Conservation (phyloP, 1,140 invertebrate species). For the Orius laevigatus region DNA sequence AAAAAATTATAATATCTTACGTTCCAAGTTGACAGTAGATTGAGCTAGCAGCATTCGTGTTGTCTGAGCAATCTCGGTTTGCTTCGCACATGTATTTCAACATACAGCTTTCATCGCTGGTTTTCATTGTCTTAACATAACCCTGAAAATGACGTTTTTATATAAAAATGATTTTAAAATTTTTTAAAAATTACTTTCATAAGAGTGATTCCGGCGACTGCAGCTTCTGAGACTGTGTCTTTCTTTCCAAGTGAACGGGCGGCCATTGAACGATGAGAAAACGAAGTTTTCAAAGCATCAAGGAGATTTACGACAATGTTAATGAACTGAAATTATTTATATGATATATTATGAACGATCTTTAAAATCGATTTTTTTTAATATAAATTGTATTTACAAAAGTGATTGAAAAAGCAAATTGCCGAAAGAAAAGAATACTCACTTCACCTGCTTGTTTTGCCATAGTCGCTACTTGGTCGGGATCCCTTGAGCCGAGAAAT, state of each 20-base stretch:
- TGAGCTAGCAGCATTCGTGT: constrained; percentile 59
- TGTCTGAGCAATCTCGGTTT: constrained; percentile 67
- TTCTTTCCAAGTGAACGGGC: constrained; percentile 67
- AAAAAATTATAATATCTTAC: constrained; percentile 40
- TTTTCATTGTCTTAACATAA: constrained; percentile 66
- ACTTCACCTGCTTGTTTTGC: constrained; percentile 87
- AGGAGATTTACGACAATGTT: constrained; percentile 77
- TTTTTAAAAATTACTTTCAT: constrained; percentile 41
- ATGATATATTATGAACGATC: background rate
- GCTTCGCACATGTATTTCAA: constrained; percentile 75
- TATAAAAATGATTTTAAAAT: background rate
- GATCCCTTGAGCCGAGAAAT: constrained; percentile 73
- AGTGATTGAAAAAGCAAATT: background rate
- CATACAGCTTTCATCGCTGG: constrained; percentile 60
- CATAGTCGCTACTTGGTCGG: constrained; percentile 73
- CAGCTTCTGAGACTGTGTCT: constrained; percentile 70
- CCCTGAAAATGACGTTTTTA: constrained; percentile 32
- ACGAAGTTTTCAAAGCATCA: constrained; percentile 77
- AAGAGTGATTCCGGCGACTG: constrained; percentile 67
- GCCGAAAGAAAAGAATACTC: constrained; percentile 37
- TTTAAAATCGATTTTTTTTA: too few relatives aligned
- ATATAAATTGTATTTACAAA: background rate
- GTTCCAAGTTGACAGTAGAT: constrained; percentile 85
- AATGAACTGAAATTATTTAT: constrained; percentile 50
- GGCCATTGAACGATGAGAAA: constrained; percentile 68